These are phyloP conservation scores for Acholoe squamosa DNA, from an alignment of 2,888 invertebrate species.

Conservation along the genomic window DNA sequence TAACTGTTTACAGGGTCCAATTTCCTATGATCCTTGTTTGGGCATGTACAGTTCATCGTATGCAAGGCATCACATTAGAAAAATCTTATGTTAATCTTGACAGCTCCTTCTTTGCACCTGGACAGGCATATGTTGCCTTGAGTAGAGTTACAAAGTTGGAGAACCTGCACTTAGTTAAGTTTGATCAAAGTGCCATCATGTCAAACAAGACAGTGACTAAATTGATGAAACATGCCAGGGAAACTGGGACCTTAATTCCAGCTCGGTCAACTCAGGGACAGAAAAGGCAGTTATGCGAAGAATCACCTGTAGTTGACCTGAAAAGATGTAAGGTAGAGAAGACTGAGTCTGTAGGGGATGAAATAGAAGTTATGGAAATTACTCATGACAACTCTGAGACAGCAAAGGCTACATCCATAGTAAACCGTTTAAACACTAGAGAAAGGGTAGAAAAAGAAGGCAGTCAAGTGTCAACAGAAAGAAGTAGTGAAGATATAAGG, in stretches of 20 bases:
- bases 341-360: neutral
- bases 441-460: neutral
- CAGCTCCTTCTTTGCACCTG: constrained; percentile 34
- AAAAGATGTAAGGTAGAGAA: neutral
- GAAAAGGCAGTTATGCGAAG: too few relatives aligned
- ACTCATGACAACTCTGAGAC: neutral
- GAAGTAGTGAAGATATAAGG: neutral
- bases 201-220: neutral
- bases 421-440: neutral
- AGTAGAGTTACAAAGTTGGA: constrained; percentile 32
- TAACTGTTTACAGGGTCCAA: constrained; percentile 6
- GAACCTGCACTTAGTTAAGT: neutral
- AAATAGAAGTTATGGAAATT: neutral
- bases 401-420: neutral
- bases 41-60: constrained; percentile 23
- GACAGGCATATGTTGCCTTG: neutral
- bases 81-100: neutral
- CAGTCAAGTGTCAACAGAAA: neutral
- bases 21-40: constrained; percentile 26
- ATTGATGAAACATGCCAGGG: neutral
- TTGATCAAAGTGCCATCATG: neutral
- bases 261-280: neutral
- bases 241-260: neutral
- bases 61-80: constrained; percentile 30
- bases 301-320: too few relatives aligned